phyloP scores from a whole-genome alignment of 1,140 invertebrate species.

The Drosophila lini region DNA sequence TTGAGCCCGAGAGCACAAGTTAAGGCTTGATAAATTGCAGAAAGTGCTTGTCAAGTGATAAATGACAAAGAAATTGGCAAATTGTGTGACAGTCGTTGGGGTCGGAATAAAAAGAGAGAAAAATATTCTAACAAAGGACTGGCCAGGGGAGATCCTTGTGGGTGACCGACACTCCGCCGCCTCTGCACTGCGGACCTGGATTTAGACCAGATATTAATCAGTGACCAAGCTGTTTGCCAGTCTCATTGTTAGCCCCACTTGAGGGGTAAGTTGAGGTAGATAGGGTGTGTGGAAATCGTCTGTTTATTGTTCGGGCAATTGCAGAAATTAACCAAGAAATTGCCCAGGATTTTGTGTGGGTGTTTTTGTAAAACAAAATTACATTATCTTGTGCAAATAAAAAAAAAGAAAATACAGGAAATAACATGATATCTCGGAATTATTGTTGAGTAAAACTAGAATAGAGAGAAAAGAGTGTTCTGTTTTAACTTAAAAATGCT shows the following conservation, averaged over 20 bases:
- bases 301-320: constrained; percentile 43
- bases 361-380: constrained; percentile 22
- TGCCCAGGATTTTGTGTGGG: constrained; percentile 1
- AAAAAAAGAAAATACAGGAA: neutral
- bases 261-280: neutral
- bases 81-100: constrained; percentile 47
- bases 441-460: neutral
- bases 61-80: constrained; percentile 77
- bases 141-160: constrained; percentile 6
- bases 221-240: constrained; percentile 13
- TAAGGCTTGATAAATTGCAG: constrained; percentile 76
- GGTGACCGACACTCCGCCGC: neutral
- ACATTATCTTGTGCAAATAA: neutral
- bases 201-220: constrained; percentile 48
- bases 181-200: constrained; percentile 31
- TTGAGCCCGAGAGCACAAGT: constrained; percentile 61
- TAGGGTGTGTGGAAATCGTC: neutral
- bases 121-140: constrained; percentile 28
- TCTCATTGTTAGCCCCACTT: constrained; percentile 15
- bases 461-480: neutral
- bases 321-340: constrained; percentile 57
- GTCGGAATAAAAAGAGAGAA: neutral
- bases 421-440: too few relatives aligned
- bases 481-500: neutral
- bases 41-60: constrained; percentile 64